These are phyloP conservation scores for Lordiphosa clarofinis DNA, from an alignment of 1,140 invertebrate species.

Conservation along the genomic window DNA sequence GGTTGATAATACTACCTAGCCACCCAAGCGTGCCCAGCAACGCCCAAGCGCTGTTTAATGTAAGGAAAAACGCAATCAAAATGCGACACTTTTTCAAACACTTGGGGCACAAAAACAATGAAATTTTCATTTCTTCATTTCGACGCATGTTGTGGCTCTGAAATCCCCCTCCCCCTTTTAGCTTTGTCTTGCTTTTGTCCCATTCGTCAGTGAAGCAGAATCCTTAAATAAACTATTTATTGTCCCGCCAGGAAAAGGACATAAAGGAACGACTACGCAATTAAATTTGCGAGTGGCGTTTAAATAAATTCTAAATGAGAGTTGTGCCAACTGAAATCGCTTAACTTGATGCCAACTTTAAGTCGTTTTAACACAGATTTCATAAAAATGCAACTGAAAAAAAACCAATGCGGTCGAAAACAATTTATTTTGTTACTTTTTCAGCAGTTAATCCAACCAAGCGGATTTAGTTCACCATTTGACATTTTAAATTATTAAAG, in stretches of 20 bases:
- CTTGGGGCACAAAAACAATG: slow-evolving; percentile 65
- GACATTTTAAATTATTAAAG: slow-evolving; percentile 45
- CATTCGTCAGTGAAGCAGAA: slow-evolving; percentile 52
- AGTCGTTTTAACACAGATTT: slow-evolving; percentile 25
- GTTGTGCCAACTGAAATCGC: slow-evolving; percentile 1
- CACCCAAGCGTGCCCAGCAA: slow-evolving; percentile 42
- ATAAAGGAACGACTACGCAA: slow-evolving; percentile 38
- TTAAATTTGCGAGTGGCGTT: slow-evolving; percentile 49
- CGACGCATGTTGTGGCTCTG: slow-evolving; percentile 33
- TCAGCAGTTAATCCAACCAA: slow-evolving; percentile 22
- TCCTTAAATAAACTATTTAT: slow-evolving; percentile 74
- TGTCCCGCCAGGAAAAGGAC: slow-evolving; percentile 26
- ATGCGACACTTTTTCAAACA: slow-evolving; percentile 76
- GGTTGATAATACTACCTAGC: slow-evolving; percentile 16
- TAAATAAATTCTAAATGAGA: slow-evolving; percentile 54
- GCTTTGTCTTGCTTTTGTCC: slow-evolving; percentile 3
- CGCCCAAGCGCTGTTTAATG: slow-evolving; percentile 61
- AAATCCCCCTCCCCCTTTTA: neutral
- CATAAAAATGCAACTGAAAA: slow-evolving; percentile 18
- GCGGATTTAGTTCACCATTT: slow-evolving; percentile 41
- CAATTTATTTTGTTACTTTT: slow-evolving; percentile 12
- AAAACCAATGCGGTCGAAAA: slow-evolving; percentile 15
- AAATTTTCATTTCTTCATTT: slow-evolving; percentile 75
- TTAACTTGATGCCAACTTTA: slow-evolving; percentile 3
- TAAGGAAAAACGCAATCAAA: slow-evolving; percentile 73